Base-by-base conservation (phyloP, 1,140 invertebrate genomes). In the Protaetia brevitarsis region DNA sequence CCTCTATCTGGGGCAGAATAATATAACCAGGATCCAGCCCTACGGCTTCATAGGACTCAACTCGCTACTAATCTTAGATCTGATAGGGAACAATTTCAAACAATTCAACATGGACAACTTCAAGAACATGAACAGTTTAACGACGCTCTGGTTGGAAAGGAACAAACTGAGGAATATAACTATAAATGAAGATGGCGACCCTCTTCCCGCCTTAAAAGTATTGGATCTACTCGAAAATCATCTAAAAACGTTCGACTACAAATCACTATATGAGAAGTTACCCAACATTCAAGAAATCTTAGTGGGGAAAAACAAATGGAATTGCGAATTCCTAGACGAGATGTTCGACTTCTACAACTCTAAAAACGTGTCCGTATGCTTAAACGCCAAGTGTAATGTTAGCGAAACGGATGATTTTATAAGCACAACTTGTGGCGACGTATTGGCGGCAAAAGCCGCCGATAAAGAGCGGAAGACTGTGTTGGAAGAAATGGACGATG, bases 21-120 rank as follows among this genome's bases (percentile, higher is more conserved):
- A 72, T 27, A 64, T 77, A 26, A 67, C 29, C 11, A 58, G 11
- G 7, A 66, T 77, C 19, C 69, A 74, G 68, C 73, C 72, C 0
- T 77, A 77, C 31, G 75, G 75, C 57, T 70, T 77, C 10, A 70
- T 77, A 19, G 75, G 75, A 7, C 68, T 77, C 34, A 69, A 76
- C 65, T 72, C 66, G 29, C 63, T 77, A 29, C 41, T 69, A 51
- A 62, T 73, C 19, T 67, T 77, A 36, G 75, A 77, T 56, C 59
- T 77, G 51, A 70, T 69, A 11, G 64, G 66, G 23, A 77, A 77
- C 51, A 67, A 71, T 16, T 74, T 77, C 45, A 28, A 63, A 8
- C 37, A 64, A 27, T 69, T 77, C 27, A 65, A 66, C 57, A 65
- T 70, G 37, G 69, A 69, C 45, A 58, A 62, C 59, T 68, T 77